These are phyloP conservation scores for Brachynemurus nebulosus DNA, from an alignment of 2,888 invertebrate genomes.

Conservation along the genomic window DNA sequence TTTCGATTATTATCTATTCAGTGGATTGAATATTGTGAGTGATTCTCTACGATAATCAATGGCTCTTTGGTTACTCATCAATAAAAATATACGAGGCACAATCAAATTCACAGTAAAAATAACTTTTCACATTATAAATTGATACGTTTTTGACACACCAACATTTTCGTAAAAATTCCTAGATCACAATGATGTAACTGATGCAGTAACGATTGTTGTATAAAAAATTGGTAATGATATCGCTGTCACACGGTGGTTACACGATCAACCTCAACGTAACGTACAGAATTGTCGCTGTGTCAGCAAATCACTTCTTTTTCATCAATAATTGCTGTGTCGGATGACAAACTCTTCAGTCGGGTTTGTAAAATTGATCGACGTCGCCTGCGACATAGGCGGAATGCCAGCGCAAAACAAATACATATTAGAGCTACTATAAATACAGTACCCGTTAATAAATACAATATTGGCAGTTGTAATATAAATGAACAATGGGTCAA, in stretches of 20 bases:
- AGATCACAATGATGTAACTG: too few relatives aligned
- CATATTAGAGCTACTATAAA: conserved; percentile 26
- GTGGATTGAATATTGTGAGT: too few relatives aligned
- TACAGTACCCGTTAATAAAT: conserved; percentile 39
- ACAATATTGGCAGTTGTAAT: conserved; percentile 60
- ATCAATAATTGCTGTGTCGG: conserved; percentile 71
- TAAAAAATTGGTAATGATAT: background rate
- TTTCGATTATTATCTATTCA: too few relatives aligned
- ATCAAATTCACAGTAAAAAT: too few relatives aligned
- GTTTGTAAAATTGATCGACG: conserved; percentile 67
- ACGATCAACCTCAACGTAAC: conserved; percentile 79
- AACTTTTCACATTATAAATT: too few relatives aligned
- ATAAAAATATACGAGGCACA: too few relatives aligned
- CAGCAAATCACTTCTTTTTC: conserved; percentile 88
- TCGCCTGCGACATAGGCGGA: conserved; percentile 39
- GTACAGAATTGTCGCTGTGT: conserved; percentile 91
- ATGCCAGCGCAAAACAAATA: conserved; percentile 19
- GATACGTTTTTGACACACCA: too few relatives aligned
- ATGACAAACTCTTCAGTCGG: conserved; percentile 66
- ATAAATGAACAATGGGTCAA: conserved; percentile 66
- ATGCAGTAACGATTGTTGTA: too few relatives aligned
- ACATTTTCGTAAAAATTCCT: too few relatives aligned
- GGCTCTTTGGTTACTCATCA: too few relatives aligned
- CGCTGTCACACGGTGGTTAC: conserved; percentile 78
- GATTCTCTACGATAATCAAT: too few relatives aligned